Conservation (phyloP, 2,113 vertebrate species). For the Spermophilus dauricus region DNA sequence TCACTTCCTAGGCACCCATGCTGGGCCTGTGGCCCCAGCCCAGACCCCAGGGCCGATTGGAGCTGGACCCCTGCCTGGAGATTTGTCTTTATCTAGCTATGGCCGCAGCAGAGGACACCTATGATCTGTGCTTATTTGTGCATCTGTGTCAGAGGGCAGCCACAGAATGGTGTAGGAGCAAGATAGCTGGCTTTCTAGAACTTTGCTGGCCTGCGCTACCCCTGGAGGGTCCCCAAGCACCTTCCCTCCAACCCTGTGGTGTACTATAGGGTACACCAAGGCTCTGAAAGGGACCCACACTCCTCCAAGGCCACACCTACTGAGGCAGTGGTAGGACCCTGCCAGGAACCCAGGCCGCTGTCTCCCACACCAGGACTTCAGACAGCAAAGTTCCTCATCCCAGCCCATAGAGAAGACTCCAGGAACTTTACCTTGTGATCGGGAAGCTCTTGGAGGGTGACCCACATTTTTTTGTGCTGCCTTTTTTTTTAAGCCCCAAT, state of each 20-base stretch:
- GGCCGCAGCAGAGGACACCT: background rate
- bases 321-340: background rate
- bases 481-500: background rate
- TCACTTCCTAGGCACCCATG: background rate
- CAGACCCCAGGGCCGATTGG: background rate
- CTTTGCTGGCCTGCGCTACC: background rate
- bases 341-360: background rate
- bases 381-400: background rate
- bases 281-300: background rate
- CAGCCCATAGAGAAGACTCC: background rate
- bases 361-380: background rate
- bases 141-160: background rate
- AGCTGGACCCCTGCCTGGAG: background rate
- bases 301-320: background rate
- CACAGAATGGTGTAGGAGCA: background rate
- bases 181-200: background rate
- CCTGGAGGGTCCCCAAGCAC: background rate
- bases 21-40: background rate
- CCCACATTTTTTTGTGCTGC: background rate
- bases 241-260: background rate
- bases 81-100: background rate
- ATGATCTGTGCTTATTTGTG: background rate
- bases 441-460: conserved; percentile 21
- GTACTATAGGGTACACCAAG: background rate
- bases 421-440: background rate